phyloP scores from a whole-genome alignment of 2,888 invertebrate genomes.

The Pterostichus niger region DNA sequence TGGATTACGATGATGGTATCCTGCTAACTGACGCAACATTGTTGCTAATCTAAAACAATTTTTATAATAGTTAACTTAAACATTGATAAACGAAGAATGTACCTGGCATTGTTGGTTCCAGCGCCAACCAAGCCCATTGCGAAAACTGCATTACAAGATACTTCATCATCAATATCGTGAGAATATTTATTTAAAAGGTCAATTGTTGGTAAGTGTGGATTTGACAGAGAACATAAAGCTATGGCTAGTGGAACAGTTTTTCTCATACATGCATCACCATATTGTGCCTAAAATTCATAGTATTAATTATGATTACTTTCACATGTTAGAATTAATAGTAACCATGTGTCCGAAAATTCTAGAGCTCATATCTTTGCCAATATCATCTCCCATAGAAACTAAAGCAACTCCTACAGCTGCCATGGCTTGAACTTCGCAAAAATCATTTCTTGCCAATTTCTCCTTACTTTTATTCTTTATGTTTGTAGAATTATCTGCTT shows the following conservation, averaged over 20 bases:
- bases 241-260: conserved; percentile 97
- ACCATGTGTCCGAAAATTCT: conserved; percentile 95
- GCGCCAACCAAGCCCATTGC: conserved; percentile 97
- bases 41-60: conserved; percentile 87
- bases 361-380: conserved; percentile 96
- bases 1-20: conserved; percentile 97
- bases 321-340: not conserved
- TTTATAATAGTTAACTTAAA: conserved; percentile 1
- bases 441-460: conserved; percentile 47
- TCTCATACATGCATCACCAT: conserved; percentile 95
- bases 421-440: conserved; percentile 88
- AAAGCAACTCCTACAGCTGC: conserved; percentile 98
- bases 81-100: conserved; percentile 69
- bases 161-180: conserved; percentile 98
- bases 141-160: conserved; percentile 98
- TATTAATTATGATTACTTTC: not conserved
- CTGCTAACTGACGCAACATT: conserved; percentile 96
- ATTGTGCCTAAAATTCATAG: conserved; percentile 82
- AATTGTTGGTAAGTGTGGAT: conserved; percentile 95
- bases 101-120: conserved; percentile 88
- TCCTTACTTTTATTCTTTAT: conserved; percentile 70
- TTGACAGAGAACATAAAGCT: conserved; percentile 96
- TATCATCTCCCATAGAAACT: conserved; percentile 98
- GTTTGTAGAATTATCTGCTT: conserved; percentile 72
- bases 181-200: conserved; percentile 99